A percentile compares a stretch with the other conserved stretches of the same genome.
phyloP scores from a whole-genome alignment of 1,140 invertebrate species.

The Pissodes strobi region DNA sequence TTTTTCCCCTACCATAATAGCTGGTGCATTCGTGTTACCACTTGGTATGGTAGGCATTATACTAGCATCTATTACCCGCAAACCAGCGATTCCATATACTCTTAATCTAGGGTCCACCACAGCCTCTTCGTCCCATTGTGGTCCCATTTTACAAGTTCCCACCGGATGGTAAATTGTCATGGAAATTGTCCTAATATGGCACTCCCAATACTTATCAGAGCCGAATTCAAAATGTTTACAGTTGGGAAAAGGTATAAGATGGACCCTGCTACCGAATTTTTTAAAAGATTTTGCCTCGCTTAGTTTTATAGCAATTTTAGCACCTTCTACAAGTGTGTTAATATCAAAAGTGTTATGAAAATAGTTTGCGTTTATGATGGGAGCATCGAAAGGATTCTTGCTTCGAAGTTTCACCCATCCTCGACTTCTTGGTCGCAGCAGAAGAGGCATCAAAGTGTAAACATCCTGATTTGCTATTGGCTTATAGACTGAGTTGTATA shows the following conservation, averaged over 20 bases:
- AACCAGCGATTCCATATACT: slow-evolving; percentile 75
- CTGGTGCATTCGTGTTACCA: slow-evolving; percentile 56
- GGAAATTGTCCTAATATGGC: slow-evolving; percentile 79
- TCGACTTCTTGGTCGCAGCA: slow-evolving; percentile 77
- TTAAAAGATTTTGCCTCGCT: slow-evolving; percentile 77
- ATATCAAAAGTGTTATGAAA: slow-evolving; percentile 78
- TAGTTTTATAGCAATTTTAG: slow-evolving; percentile 72
- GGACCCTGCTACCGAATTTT: slow-evolving; percentile 77
- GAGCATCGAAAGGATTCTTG: slow-evolving; percentile 82
- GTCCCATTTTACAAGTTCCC: slow-evolving; percentile 85
- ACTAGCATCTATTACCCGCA: slow-evolving; percentile 85
- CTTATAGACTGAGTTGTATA: slow-evolving; percentile 78
- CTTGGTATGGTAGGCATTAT: slow-evolving; percentile 83
- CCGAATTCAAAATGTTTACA: slow-evolving; percentile 74
- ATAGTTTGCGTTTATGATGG: slow-evolving; percentile 88
- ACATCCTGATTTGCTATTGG: slow-evolving; percentile 70
- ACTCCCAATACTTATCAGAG: slow-evolving; percentile 82
- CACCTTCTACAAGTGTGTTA: slow-evolving; percentile 76
- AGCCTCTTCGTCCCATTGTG: slow-evolving; percentile 70
- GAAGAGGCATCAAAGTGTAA: slow-evolving; percentile 82
- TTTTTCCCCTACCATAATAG: slow-evolving; percentile 57
- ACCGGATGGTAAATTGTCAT: slow-evolving; percentile 87
- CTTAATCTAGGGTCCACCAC: slow-evolving; percentile 80
- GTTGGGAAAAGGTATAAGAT: slow-evolving; percentile 75
- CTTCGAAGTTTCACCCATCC: slow-evolving; percentile 76